phyloP scores from a whole-genome alignment of 2,113 vertebrate species.

The Coryphaenoides rupestris region DNA sequence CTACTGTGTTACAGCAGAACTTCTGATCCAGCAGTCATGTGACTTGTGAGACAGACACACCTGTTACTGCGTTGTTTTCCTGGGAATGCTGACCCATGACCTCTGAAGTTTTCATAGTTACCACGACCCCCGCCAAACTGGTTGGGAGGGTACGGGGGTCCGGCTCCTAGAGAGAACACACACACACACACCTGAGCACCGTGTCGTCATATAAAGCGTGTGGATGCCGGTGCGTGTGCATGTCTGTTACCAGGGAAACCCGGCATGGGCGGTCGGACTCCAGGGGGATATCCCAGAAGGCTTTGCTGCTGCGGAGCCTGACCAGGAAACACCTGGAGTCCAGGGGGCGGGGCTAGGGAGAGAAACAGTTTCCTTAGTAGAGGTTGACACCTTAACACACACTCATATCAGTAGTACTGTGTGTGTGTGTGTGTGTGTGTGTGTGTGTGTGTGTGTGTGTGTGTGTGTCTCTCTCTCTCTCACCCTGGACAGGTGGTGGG shows the following conservation, averaged over 20 bases:
- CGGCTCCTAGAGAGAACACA: conserved; percentile 41
- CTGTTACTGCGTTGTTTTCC: conserved; percentile 68
- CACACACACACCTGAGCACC: neutral
- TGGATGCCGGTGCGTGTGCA: neutral
- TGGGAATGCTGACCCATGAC: conserved; percentile 72
- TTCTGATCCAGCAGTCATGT: no score
- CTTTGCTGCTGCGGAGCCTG: conserved; percentile 61
- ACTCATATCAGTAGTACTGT: no score
- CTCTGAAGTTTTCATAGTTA: conserved; percentile 85
- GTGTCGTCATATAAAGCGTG: neutral
- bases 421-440: neutral
- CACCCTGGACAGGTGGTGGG: conserved; percentile 79
- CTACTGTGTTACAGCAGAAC: no score
- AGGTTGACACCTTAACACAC: neutral
- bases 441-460: neutral
- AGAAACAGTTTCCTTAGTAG: neutral
- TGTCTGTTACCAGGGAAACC: conserved; percentile 44
- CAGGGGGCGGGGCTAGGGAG: conserved; percentile 55
- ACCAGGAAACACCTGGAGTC: conserved; percentile 59
- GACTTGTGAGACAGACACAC: no score
- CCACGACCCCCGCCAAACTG: conserved; percentile 82
- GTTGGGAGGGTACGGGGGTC: conserved; percentile 77
- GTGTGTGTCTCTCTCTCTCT: conserved; percentile 4
- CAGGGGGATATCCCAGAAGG: conserved; percentile 74
- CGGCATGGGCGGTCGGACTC: conserved; percentile 70